Evolutionary conservation across 2,113 vertebrate species (phyloP), one percentile per base, ranked within the genome.

Genomic region (Indri indri): DNA sequence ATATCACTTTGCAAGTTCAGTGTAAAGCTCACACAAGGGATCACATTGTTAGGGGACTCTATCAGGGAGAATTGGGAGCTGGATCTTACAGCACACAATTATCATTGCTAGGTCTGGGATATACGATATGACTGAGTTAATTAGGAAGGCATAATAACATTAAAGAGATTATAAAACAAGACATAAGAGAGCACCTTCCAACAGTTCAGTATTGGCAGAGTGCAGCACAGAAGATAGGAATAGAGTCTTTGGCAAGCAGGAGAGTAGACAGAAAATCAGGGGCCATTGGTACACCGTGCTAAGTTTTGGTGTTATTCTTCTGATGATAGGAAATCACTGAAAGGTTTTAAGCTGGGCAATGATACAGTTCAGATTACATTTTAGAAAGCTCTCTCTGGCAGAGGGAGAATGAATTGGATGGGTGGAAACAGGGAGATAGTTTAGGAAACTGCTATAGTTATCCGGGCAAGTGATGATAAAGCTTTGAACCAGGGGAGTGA

Each of bases 231-330:
- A 50, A 90, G n/a, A 30, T 16, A 68, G 47, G 8, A 27, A 50
- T 66, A 37, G 11, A 22, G 42, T 40, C 20, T 68, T 77, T 63
- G 45, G 6, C 18, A 17, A 71, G 50, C 4, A 2, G 22, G 17
- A 42, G 16, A 88, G 66, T 25, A 71, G 30, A 52, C 14, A 81
- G 30, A 61, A 65, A 70, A 79, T 5, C 37, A 20, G n/a, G 17
- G 23, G 6, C 54, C 71, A 34, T n/a, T 22, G n/a, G 13, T 42
- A 50, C 2, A 81, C 6, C 88, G 68, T 6, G 34, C 8, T 73
- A 63, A 71, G 45, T 70, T 80, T 84, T 84, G 84, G 65, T 85
- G 71, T 70, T 81, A 47, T 77, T n/a, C 52, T 90, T 57, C 45
- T 23, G 40, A 88, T 61, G 34, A 32, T 42, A 87, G 9, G 70